Percentiles rank a stretch among this genome's conserved stretches.
These are phyloP conservation scores for Chromobotia macracanthus DNA, from an alignment of 2,797 vertebrate species.

Conservation along the genomic window DNA sequence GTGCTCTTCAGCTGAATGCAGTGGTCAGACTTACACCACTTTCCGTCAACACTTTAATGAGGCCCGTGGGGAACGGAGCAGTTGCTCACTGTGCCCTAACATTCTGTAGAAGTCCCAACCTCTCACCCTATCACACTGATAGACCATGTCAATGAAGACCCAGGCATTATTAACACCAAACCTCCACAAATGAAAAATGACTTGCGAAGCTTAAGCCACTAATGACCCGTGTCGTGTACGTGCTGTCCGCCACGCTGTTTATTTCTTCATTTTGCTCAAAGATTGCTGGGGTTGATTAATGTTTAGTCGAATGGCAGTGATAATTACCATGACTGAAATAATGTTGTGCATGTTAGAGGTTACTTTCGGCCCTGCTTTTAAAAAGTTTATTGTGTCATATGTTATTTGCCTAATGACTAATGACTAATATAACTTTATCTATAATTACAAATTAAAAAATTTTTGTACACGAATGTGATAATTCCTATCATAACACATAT, in stretches of 20 bases:
- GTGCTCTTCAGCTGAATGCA: not conserved
- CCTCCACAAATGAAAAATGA: conserved; percentile 27
- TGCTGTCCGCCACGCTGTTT: conserved; percentile 13
- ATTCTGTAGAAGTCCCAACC: conserved; percentile 36
- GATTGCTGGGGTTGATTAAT: conserved; percentile 33
- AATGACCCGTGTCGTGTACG: conserved; percentile 24
- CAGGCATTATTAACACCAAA: conserved; percentile 34
- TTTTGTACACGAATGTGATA: not conserved
- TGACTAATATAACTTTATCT: not conserved
- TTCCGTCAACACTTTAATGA: conserved; percentile 51
- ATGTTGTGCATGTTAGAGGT: not conserved
- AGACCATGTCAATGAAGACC: conserved; percentile 16
- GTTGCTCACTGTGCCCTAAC: not conserved
- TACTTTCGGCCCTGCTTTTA: not conserved
- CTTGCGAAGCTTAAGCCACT: not conserved
- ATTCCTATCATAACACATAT: not conserved
- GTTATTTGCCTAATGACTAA: not conserved
- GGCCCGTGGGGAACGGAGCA: conserved; percentile 44
- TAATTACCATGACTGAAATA: conserved; percentile 2
- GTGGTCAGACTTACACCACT: conserved; percentile 37
- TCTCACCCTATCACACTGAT: conserved; percentile 2
- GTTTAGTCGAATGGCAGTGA: conserved; percentile 9
- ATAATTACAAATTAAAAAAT: no score
- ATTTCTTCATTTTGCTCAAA: conserved; percentile 29
- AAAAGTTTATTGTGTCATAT: not conserved